Percentiles rank a stretch among this genome's conserved stretches.
Evolutionary conservation across 2,113 vertebrate genomes (phyloP).

Genomic region (Tricholaema leucomelas): DNA sequence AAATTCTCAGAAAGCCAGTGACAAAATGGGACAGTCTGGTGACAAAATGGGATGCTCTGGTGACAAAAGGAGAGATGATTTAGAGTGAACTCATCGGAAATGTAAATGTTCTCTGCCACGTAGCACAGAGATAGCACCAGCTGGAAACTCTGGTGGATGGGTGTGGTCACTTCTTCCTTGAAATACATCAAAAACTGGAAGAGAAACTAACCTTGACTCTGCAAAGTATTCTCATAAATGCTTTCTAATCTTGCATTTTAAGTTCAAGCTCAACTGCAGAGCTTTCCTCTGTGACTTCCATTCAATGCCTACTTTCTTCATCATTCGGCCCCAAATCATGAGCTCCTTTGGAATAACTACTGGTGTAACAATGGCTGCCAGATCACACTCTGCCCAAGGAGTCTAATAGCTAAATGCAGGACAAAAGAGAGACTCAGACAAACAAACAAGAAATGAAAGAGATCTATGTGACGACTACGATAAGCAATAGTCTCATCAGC

Average conservation of each 20-base stretch:
- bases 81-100: background rate
- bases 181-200: background rate
- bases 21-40: background rate
- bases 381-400: background rate
- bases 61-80: background rate
- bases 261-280: background rate
- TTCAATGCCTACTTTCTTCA: background rate
- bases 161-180: background rate
- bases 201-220: background rate
- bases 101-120: rapidly evolving
- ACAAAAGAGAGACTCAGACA: background rate
- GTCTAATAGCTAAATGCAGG: background rate
- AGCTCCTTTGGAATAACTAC: background rate
- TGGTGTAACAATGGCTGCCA: background rate
- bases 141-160: background rate
- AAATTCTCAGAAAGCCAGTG: background rate
- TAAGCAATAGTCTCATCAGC: background rate
- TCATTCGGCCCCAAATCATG: background rate
- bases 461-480: background rate
- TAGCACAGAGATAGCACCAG: background rate
- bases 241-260: background rate
- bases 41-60: background rate
- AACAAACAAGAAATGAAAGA: background rate
- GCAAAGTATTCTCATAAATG: background rate
- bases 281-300: background rate